phyloP scores from a whole-genome alignment of 2,797 vertebrate genomes.

The Eurystomus glaucurus region DNA sequence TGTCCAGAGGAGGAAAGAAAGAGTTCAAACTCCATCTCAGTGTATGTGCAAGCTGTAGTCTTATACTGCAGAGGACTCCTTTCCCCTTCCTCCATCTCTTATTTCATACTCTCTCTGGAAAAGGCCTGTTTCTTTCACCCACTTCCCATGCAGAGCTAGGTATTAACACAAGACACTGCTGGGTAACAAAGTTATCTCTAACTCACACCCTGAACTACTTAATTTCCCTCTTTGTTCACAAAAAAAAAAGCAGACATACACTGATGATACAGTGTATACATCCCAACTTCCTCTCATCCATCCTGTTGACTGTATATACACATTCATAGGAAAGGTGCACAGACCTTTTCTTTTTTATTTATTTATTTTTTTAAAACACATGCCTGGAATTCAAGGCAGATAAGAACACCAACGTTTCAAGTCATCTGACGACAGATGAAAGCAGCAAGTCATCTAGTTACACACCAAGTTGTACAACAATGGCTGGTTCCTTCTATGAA shows the following conservation, averaged over 20 bases:
- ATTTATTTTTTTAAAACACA: neutral
- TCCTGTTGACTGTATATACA: neutral
- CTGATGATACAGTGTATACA: neutral
- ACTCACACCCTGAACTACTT: neutral
- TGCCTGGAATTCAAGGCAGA: constrained; percentile 1
- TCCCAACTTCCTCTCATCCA: neutral
- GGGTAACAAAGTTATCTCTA: neutral
- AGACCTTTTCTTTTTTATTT: neutral
- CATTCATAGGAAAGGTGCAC: neutral
- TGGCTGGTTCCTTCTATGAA: neutral
- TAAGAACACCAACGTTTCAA: constrained; percentile 1
- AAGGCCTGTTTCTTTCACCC: neutral
- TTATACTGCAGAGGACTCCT: accelerated
- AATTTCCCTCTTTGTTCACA: neutral
- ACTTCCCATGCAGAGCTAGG: neutral
- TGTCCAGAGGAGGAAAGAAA: neutral
- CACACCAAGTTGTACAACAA: constrained; percentile 7
- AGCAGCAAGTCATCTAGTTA: neutral
- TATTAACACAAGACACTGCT: neutral
- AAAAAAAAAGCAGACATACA: neutral
- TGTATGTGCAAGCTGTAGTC: neutral
- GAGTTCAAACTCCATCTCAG: neutral
- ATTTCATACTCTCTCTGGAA: neutral
- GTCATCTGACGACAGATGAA: constrained; percentile 12
- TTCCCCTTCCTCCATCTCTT: neutral